phyloP scores from a whole-genome alignment of 2,888 invertebrate genomes.

The Deilephila porcellus region DNA sequence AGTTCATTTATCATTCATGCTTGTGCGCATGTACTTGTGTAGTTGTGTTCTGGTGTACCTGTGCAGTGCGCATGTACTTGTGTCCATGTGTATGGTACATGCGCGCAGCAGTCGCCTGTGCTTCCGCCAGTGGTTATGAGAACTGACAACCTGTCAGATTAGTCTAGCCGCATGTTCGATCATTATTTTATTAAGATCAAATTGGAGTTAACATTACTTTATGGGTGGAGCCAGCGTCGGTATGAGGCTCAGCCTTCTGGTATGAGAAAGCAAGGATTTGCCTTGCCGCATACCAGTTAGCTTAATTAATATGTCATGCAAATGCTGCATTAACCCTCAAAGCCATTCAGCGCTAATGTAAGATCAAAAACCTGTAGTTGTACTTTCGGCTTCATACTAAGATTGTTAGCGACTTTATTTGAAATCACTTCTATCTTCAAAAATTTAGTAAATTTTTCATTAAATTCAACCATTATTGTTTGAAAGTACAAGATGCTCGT shows the following conservation, averaged over 20 bases:
- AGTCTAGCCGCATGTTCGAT: slow-evolving; percentile 38
- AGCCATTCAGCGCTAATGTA: neutral
- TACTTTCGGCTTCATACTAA: too few species aligned
- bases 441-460: too few species aligned
- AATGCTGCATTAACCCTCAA: neutral
- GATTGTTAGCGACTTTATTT: too few species aligned
- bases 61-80: neutral
- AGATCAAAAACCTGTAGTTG: too few species aligned
- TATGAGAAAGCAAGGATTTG: slow-evolving; percentile 11
- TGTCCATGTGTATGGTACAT: slow-evolving; percentile 30
- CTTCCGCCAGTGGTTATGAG: slow-evolving; percentile 54
- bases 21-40: slow-evolving; percentile 12
- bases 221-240: slow-evolving; percentile 7
- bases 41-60: slow-evolving; percentile 14
- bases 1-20: slow-evolving; percentile 57
- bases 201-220: slow-evolving; percentile 16
- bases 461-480: too few species aligned
- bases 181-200: slow-evolving; percentile 29
- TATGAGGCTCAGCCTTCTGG: neutral
- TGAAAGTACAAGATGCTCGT: too few species aligned
- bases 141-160: slow-evolving; percentile 56
- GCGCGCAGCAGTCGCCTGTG: slow-evolving; percentile 32
- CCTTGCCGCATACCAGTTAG: slow-evolving; percentile 4
- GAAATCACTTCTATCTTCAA: too few species aligned
- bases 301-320: neutral